Base-by-base conservation (phyloP, 2,888 invertebrate genomes). In the Automeris io region DNA sequence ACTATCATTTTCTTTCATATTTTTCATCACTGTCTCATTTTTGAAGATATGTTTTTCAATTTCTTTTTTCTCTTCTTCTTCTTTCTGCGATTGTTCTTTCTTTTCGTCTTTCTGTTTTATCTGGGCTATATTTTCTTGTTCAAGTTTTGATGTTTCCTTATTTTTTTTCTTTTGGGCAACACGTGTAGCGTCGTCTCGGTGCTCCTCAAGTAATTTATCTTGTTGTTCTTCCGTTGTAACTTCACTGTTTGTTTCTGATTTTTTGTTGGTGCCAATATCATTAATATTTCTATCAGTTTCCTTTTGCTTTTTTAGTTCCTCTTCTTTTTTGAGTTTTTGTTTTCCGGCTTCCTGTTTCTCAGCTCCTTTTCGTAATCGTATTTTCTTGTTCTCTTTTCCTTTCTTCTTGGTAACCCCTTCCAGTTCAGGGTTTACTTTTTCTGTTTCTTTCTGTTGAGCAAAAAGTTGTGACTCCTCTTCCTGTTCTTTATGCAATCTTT, bases 241-340 rank as follows among this genome's bases (percentile, higher is more conserved):
- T 4, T 46, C 40, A 19, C 34, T 37, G 16, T 41, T 45, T 29
- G 38, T 43, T 24, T 45, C 26, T 21, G 29, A 9, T 12, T 43
- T 9, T 22, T 37, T 22, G 4, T 32, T 32, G 2, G 42, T 11
- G 31, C 24, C 2, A 9, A 31, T 5, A 6, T 29, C 9, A 8
- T 16, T 4, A 4, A 19, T 21, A n/a, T 19, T n/a, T 7, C 19
- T 13, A 12, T 34, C 18, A 5, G 12, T 31, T 13, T 32, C 8
- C 9, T 34, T 38, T 43, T 22, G 39, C 21, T 16, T 19, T 2
- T 13, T 21, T 22, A 16, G 6, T 21, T 26, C 8, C n/a, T 44
- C 12, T 23, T 25, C 21, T 5, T 31, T 6, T 12, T 12, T 29
- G 3, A 4, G 2, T 13, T 16, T 37, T 16, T 13, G 6, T 11